Conservation (phyloP, 2,888 invertebrate genomes). For the Vesta saturnalis region DNA sequence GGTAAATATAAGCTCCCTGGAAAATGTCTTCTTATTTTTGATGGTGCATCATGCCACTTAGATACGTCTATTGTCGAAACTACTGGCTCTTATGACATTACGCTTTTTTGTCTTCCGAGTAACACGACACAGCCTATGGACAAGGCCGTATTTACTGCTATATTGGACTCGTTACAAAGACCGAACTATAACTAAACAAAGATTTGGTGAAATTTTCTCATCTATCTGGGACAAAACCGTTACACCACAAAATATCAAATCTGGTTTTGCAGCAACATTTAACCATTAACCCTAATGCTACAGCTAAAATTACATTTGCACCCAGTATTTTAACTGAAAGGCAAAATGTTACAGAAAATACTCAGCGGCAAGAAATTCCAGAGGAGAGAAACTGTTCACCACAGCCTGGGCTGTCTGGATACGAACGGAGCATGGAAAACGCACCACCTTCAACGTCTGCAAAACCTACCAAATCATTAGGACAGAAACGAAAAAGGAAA, state of each 20-base stretch:
- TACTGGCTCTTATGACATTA: too few species aligned
- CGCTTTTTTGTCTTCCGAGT: slow-evolving; percentile 50
- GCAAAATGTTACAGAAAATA: too few species aligned
- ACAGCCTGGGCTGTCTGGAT: neutral
- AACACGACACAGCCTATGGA: slow-evolving; percentile 53
- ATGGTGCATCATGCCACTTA: slow-evolving; percentile 38
- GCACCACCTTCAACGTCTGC: neutral
- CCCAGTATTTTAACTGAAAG: slow-evolving; percentile 33
- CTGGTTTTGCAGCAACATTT: slow-evolving; percentile 46
- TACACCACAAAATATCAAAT: too few species aligned
- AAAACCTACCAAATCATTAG: too few species aligned
- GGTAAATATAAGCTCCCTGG: too few species aligned
- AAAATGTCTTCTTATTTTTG: too few species aligned
- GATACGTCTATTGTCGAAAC: slow-evolving; percentile 41
- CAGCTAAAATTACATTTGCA: slow-evolving; percentile 44
- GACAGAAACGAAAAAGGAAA: too few species aligned
- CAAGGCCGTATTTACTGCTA: slow-evolving; percentile 47
- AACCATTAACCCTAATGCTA: slow-evolving; percentile 43
- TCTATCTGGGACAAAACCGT: too few species aligned
- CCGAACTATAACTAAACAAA: too few species aligned
- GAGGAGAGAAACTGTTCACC: neutral
- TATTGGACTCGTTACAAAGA: slow-evolving; percentile 47
- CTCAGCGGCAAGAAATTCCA: too few species aligned
- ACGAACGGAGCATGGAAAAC: neutral
- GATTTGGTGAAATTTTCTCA: too few species aligned